phyloP scores from a whole-genome alignment of 1,140 invertebrate genomes.

The Trichogramma pretiosum region DNA sequence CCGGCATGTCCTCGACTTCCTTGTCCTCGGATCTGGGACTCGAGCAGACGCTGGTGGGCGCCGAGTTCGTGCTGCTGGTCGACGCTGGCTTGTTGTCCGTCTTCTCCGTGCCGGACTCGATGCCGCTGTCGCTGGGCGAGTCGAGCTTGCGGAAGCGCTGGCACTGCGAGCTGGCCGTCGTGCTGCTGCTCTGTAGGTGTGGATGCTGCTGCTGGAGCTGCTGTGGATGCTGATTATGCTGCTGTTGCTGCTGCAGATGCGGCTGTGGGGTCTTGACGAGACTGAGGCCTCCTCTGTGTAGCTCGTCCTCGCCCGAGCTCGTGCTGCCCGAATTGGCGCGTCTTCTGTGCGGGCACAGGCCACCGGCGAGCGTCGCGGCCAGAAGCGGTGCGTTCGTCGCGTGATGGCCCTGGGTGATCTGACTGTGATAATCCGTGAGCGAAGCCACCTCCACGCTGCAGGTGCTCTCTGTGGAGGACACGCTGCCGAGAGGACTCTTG shows the following conservation, averaged over 20 bases:
- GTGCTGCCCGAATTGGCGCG: slow-evolving; percentile 67
- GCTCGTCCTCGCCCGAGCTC: slow-evolving; percentile 67
- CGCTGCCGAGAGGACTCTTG: slow-evolving; percentile 74
- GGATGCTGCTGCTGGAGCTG: neutral
- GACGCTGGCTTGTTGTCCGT: slow-evolving; percentile 55
- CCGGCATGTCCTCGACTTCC: slow-evolving; percentile 87
- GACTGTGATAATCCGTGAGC: slow-evolving; percentile 52
- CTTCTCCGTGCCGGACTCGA: slow-evolving; percentile 85
- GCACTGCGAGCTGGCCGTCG: slow-evolving; percentile 33
- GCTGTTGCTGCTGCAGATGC: no score
- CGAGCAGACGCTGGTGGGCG: slow-evolving; percentile 72
- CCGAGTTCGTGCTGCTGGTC: slow-evolving; percentile 56
- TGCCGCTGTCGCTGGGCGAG: slow-evolving; percentile 84
- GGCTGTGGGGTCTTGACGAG: slow-evolving; percentile 48
- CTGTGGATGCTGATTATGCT: neutral
- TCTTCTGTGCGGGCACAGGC: slow-evolving; percentile 55
- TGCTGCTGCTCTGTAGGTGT: no score
- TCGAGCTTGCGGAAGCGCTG: slow-evolving; percentile 71
- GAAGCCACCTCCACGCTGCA: slow-evolving; percentile 56
- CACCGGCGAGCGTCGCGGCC: slow-evolving; percentile 67
- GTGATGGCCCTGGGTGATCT: slow-evolving; percentile 39
- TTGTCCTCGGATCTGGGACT: slow-evolving; percentile 78
- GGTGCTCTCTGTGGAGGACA: slow-evolving; percentile 74
- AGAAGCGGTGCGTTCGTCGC: slow-evolving; percentile 59
- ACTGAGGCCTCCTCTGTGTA: slow-evolving; percentile 53